phyloP scores from a whole-genome alignment of 2,888 invertebrate species.

The Eupithecia centaureata region DNA sequence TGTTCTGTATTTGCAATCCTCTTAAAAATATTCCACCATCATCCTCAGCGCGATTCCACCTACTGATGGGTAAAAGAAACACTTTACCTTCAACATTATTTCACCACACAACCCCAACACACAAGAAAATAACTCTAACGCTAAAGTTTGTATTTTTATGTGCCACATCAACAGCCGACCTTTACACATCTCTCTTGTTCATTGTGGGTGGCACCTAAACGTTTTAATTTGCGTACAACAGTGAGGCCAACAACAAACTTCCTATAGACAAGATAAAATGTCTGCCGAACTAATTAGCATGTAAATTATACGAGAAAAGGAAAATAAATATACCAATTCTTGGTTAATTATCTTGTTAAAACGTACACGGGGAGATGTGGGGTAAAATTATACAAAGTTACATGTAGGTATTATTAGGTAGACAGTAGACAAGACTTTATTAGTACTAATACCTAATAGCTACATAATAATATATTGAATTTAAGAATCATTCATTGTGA shows the following conservation, averaged over 20 bases:
- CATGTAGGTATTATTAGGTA: no score
- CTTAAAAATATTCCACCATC: neutral
- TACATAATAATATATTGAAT: no score
- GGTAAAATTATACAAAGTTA: neutral
- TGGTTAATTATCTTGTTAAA: neutral
- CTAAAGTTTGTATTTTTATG: no score
- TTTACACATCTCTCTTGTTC: neutral
- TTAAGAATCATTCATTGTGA: neutral
- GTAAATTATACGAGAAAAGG: constrained; percentile 41
- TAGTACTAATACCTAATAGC: neutral
- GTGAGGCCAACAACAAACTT: constrained; percentile 21
- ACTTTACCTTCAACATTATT: neutral
- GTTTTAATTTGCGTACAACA: constrained; percentile 15
- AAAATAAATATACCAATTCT: constrained; percentile 37
- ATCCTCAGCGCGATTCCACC: neutral
- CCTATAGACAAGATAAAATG: constrained; percentile 25
- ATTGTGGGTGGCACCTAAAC: constrained; percentile 23
- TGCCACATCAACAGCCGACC: neutral
- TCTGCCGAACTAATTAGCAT: constrained; percentile 35
- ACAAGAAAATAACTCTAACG: neutral
- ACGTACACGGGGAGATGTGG: neutral
- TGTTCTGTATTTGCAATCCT: neutral
- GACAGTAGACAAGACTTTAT: no score
- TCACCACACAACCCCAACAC: neutral
- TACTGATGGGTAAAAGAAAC: neutral